Evolutionary conservation across 2,113 vertebrate species (phyloP), one percentile per base, ranked within the genome.

Genomic region (Rhinolophus ferrumequinum): DNA sequence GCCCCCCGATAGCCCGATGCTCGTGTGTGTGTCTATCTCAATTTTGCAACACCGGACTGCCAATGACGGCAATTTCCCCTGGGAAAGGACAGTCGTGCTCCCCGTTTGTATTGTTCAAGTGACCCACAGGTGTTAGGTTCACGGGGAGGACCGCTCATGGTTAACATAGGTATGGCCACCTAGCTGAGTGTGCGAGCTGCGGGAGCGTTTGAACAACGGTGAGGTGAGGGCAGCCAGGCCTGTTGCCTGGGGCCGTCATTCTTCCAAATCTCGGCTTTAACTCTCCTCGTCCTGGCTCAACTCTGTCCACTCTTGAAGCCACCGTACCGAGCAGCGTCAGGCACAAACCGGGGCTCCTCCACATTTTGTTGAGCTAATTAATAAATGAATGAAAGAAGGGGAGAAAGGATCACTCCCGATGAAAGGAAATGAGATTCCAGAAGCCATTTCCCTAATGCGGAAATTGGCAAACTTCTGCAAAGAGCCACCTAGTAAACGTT

Each of bases 151-250:
- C 41, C 41, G 41, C 41, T 41, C 41, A 3, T 5, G 41, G 41
- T 4, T 41, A 41, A 41, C 41, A 5, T 41, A 41, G 41, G 41
- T 41, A 41, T 5, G 41, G 41, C 41, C 41, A 41, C 52, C 52
- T 16, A 13, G 12, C 18, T 13, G 18, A 5, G 2, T 0, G 52
- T n/a, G 38, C 30, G 41, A 15, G 24, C 47, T 2, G 1, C 1
- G 30, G 24, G 11, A 33, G 6, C 11, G 15, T 47, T 47, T 41
- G 52, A 72, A 22, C 11, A 2, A 38, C 5, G 41, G 41, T 41
- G 41, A 41, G 41, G 41, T n/a, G n/a, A n/a, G n/a, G n/a, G 41
- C 38, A 28, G 12, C 8, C 6, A 28, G 16, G 21, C 14, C 21
- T 30, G 3, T 6, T 15, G 12, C 73, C 19, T 13, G 30, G 54